Percentiles rank a stretch among this genome's conserved stretches.
Evolutionary conservation across 1,140 invertebrate species (phyloP).

Genomic region (Zaprionus taronus): DNA sequence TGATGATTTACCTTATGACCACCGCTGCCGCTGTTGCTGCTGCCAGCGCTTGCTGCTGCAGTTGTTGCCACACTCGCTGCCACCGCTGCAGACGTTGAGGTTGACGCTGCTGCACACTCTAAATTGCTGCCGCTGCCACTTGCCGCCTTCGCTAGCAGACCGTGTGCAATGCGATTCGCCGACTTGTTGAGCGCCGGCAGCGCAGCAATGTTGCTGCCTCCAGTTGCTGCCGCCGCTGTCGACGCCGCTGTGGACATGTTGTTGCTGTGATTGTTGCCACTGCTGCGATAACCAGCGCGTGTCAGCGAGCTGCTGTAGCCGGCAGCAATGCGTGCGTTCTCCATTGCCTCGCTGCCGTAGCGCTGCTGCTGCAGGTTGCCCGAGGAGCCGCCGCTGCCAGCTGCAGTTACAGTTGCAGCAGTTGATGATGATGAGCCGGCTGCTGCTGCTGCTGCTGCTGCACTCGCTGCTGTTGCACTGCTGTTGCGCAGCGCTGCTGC

Average conservation of each 20-base stretch:
- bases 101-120: not conserved
- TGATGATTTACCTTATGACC: conserved; percentile 32
- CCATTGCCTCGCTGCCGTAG: conserved; percentile 64
- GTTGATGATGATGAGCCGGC: not conserved
- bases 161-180: conserved; percentile 24
- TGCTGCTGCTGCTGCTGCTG: conserved; percentile 2
- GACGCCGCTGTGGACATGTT: not conserved
- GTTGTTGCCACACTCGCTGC: conserved; percentile 13
- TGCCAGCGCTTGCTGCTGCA: conserved; percentile 16
- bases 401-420: not conserved
- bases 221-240: not conserved
- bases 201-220: not conserved
- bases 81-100: not conserved
- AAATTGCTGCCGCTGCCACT: conserved; percentile 1
- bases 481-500: not conserved
- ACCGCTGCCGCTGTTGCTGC: not conserved
- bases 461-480: not conserved
- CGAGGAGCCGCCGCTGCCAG: conserved; percentile 66
- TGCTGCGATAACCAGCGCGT: conserved; percentile 62
- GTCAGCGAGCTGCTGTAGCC: conserved; percentile 76
- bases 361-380: conserved; percentile 57
- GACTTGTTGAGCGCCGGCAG: conserved; percentile 41
- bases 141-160: conserved; percentile 27
- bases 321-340: conserved; percentile 56
- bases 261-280: conserved; percentile 8